These are phyloP conservation scores for Campopleginae sp. DNA, from an alignment of 2,888 invertebrate species.

Conservation along the genomic window DNA sequence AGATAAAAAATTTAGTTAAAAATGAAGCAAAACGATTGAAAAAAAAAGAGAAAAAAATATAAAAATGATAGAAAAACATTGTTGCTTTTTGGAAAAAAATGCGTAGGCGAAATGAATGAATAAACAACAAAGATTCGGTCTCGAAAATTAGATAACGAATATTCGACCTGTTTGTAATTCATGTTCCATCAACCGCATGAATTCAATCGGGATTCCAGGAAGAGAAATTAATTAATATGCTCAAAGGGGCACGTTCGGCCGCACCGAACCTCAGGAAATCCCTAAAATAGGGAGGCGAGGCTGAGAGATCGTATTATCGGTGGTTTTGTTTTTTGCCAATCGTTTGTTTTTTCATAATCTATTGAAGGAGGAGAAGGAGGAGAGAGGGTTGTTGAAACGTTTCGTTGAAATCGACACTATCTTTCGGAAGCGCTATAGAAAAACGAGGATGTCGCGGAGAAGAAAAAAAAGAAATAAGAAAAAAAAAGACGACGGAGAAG, in stretches of 20 bases:
- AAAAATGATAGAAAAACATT: too few relatives aligned
- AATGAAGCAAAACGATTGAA: too few relatives aligned
- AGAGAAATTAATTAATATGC: not conserved
- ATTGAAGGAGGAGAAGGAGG: constrained; percentile 41
- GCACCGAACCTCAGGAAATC: not conserved
- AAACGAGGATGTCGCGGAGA: constrained; percentile 43
- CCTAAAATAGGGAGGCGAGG: not conserved
- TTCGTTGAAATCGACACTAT: constrained; percentile 68
- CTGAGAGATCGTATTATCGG: constrained; percentile 7
- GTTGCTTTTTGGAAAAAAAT: too few relatives aligned
- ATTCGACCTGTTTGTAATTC: too few relatives aligned
- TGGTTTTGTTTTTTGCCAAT: constrained; percentile 7
- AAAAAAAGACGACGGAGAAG: not conserved
- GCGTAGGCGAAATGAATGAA: too few relatives aligned
- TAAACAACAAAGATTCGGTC: too few relatives aligned
- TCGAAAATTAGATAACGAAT: too few relatives aligned
- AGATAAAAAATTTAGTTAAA: too few relatives aligned
- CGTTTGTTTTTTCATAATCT: constrained; percentile 29
- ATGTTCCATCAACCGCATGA: not conserved
- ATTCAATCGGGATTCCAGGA: not conserved
- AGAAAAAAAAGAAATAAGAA: constrained; percentile 2
- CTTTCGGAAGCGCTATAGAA: constrained; percentile 40
- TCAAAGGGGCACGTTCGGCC: not conserved
- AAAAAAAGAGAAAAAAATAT: not conserved
- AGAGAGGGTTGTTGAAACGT: constrained; percentile 62